Percentiles rank a stretch among this genome's conserved stretches.
These are phyloP conservation scores for Drosophila lutescens DNA, from an alignment of 2,888 invertebrate genomes.

Conservation along the genomic window DNA sequence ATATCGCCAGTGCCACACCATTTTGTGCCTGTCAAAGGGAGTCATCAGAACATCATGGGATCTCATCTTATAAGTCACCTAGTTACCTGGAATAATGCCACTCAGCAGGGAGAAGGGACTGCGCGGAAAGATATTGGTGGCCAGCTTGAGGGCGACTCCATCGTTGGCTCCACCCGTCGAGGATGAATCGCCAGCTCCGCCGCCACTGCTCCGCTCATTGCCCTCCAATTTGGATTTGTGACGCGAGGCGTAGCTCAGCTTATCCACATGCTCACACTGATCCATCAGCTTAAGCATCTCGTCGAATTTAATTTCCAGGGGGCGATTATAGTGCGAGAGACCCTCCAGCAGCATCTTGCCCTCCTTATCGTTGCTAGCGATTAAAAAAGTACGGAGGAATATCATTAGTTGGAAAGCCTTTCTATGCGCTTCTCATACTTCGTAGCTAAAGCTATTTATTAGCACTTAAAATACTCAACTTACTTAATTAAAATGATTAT, in stretches of 20 bases:
- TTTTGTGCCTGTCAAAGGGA: slow-evolving; percentile 88
- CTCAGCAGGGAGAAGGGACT: slow-evolving; percentile 90
- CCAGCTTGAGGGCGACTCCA: slow-evolving; percentile 75
- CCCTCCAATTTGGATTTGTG: slow-evolving; percentile 69
- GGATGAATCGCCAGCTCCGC: slow-evolving; percentile 22
- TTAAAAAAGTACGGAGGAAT: background rate
- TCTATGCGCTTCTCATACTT: background rate
- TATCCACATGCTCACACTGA: slow-evolving; percentile 90
- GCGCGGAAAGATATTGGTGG: slow-evolving; percentile 85
- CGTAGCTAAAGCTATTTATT: background rate
- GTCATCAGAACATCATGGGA: background rate
- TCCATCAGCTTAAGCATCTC: slow-evolving; percentile 92
- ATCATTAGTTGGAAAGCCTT: background rate
- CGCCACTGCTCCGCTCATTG: slow-evolving; percentile 44
- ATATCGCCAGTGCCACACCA: slow-evolving; percentile 97
- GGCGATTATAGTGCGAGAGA: slow-evolving; percentile 87
- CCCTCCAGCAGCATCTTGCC: slow-evolving; percentile 87
- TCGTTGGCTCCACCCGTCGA: slow-evolving; percentile 65
- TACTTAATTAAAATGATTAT: too few relatives aligned
- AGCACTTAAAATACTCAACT: too few relatives aligned
- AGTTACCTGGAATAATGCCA: slow-evolving; percentile 92
- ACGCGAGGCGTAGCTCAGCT: slow-evolving; percentile 67
- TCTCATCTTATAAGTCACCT: background rate
- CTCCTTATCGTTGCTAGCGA: slow-evolving; percentile 88
- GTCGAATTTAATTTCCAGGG: slow-evolving; percentile 88